These are phyloP conservation scores for Mya arenaria DNA, from an alignment of 1,140 invertebrate species.

Conservation along the genomic window DNA sequence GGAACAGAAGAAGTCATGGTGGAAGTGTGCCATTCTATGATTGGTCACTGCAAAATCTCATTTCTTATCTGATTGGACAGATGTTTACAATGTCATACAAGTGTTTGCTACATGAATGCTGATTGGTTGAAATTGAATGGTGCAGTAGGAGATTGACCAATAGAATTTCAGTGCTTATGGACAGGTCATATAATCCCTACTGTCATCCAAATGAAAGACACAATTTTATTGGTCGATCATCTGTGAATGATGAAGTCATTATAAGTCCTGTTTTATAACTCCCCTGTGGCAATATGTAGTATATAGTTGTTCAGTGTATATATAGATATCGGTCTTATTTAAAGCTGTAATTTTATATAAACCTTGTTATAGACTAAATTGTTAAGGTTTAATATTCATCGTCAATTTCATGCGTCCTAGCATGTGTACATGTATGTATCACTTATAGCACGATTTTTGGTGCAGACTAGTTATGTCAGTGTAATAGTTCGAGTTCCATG, in stretches of 20 bases:
- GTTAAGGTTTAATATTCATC: too few species aligned
- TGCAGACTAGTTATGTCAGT: too few species aligned
- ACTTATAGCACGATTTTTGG: too few species aligned
- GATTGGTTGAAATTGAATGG: not conserved
- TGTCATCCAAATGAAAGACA: not conserved
- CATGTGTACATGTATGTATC: too few species aligned
- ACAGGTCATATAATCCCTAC: not conserved
- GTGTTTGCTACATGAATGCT: conserved; percentile 7
- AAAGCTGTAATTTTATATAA: too few species aligned
- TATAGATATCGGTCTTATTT: too few species aligned
- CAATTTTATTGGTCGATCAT: not conserved
- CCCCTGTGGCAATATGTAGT: too few species aligned
- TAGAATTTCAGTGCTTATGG: not conserved
- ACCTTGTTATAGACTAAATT: too few species aligned
- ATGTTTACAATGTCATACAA: conserved; percentile 13
- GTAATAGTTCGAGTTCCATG: too few species aligned
- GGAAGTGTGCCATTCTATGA: conserved; percentile 76
- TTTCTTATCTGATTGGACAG: conserved; percentile 49
- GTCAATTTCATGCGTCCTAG: too few species aligned
- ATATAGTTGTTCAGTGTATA: too few species aligned
- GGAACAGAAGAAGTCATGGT: conserved; percentile 72
- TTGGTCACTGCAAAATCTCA: conserved; percentile 31
- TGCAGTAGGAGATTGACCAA: not conserved
- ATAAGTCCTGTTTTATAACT: too few species aligned
- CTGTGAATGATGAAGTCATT: not conserved